Evolutionary conservation across 2,113 vertebrate genomes (phyloP), one percentile per base, ranked within the genome.

Genomic region (Fregata magnificens): DNA sequence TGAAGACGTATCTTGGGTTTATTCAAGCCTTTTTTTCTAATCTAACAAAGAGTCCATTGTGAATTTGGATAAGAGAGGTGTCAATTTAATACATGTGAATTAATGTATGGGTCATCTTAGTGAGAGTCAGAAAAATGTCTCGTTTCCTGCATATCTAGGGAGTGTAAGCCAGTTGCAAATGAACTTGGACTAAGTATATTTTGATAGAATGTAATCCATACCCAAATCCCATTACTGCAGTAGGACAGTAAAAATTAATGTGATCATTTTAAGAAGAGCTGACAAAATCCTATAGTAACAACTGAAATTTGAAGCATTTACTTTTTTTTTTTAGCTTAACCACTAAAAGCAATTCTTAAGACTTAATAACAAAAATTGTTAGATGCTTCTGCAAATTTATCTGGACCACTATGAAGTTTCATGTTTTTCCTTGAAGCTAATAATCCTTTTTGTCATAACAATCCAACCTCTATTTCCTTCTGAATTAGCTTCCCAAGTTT

Each of bases 21-120:
- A 79, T 86, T 91, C 91, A 95, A 92, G 59, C 28, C 25, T 81
- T 95, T 96, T 95, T 93, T 92, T 80, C 62, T 95, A 95, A 95
- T 88, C 86, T 94, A 90, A 91, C 92, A 96, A 86, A 82, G 25
- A 96, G 10, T 90, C 93, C 61, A 21, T 61, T 94, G 91, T 89
- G 91, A 97, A 92, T 97, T 97, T 88, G 74, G 52, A 94, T 91
- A 55, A 86, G 59, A 96, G 24, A 58, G 1, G 7, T 88, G 55
- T 86, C 76, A 78, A 20, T 95, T 93, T 82, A 95, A 67, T 56
- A 38, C 9, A 50, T 10, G 8, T 71, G 63, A 91, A 88, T 95
- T 76, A 91, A 82, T 58, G 70, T 56, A 58, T 29, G 13, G 93
- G 90, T 95, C 94, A 96, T 53, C 72, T 53, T 72, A 85, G 21